Evolutionary conservation across 2,888 invertebrate genomes (phyloP), one percentile per base, ranked within the genome.

Genomic region (Eulithis testata): DNA sequence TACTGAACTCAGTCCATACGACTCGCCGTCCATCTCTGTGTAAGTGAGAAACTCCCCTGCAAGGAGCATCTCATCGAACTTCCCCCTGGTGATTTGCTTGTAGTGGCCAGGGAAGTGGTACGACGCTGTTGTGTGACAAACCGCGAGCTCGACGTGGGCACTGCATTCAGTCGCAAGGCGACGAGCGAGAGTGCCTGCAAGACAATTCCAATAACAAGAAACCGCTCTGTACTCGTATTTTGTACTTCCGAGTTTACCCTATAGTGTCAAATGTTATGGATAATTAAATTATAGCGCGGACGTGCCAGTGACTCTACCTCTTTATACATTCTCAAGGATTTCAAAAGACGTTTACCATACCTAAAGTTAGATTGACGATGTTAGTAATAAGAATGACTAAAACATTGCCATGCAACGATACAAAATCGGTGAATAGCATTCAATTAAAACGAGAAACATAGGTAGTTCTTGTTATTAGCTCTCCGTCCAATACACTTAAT

Each of bases 31-130:
- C 69, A 79, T 76, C 79, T 93, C 93, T 6, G 81, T 77, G 69
- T 91, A 93, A 2, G 91, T 89, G 6, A 93, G 84, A 14, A 93
- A 86, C 21, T 91, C 86, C 2, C 92, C 92, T 43, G 81, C 81
- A 0, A 92, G 73, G 8, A 93, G 71, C 90, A 90, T 89, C 14
- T 90, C 87, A 68, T 93, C 92, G 51, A 92, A 92, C 65, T 86
- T 82, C 11, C 69, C 68, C 8, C 87, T 75, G 5, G 87, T 73
- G 44, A 88, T 75, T 68, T 80, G 76, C 61, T 65, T 84, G 79
- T 86, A 90, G 66, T 87, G 83, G 1, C 74, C 75, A 0, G 69
- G 21, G n/a, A 55, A 69, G 71, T 90, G 91, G 71, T 79, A 76
- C 0, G 27, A 50, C 0, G 90, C 86, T 0, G 93, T 93, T 0